Base-by-base conservation (phyloP, 2,888 invertebrate genomes). In the Digitonthophagus gazella region DNA sequence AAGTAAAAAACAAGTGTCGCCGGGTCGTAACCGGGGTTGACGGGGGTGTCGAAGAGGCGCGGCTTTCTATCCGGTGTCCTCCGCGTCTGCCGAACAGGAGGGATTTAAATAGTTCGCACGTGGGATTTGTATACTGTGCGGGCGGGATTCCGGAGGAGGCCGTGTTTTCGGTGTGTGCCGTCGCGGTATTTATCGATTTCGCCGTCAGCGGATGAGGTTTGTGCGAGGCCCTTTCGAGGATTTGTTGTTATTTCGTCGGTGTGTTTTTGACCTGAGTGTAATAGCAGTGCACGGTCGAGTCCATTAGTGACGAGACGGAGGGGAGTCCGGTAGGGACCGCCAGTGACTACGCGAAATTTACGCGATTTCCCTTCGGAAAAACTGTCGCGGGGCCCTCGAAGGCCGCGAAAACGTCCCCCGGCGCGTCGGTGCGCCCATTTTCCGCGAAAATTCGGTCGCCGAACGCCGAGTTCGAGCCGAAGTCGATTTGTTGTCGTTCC, bases 181-280 rank as follows among this genome's bases (percentile, higher is more conserved):
- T 57, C 16, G 15, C 5, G 16, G 4, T 57, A n/a, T 61, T 19
- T 19, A 61, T 5, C 18, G 61, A 19, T 16, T 18, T 61, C n/a
- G 5, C 18, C 61, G 61, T 18, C n/a, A 6, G n/a, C n/a, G 18
- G 18, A 4, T 5, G 6, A 19, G 18, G 61, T 61, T 19, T 18
- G 18, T 19, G 19, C 78, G 80, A 79, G 79, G 74, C 84, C 84
- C 84, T 84, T 86, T 86, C 86, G 87, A 87, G 87, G 86, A 87
- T 87, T 88, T 89, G 89, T 89, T 89, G 86, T 89, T 89, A 88
- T 89, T 89, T 89, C 88, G 88, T 85, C 86, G 85, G 84, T 84
- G 86, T 87, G 86, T 86, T 87, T 83, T 87, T 87, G 86, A 87
- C 84, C 86, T 85, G 81, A 80, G 80, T 76, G 86, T 85, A 77